Conservation (phyloP, 30 jellyfish, hydroid and myxozoan species). For the Hydractinia echinata region DNA sequence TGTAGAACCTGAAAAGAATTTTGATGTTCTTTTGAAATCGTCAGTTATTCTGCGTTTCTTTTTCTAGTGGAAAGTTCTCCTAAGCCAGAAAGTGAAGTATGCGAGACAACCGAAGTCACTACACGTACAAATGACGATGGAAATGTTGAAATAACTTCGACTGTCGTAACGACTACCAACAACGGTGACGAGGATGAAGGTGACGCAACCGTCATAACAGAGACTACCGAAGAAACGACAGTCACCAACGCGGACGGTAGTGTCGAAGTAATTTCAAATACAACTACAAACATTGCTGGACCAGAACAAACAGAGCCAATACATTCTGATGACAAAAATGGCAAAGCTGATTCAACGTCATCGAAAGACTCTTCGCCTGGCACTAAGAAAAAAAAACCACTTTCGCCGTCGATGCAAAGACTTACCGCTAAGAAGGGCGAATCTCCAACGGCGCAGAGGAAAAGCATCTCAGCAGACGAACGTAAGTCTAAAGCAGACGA, state of each 20-base stretch:
- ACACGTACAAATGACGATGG: too few relatives aligned
- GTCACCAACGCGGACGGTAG: slow-evolving; percentile 1
- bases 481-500: slow-evolving; percentile 29
- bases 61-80: too few relatives aligned
- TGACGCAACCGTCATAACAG: too few relatives aligned
- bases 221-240: neutral
- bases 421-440: slow-evolving; percentile 29
- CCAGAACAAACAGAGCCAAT: neutral
- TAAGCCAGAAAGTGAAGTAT: too few relatives aligned
- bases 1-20: too few relatives aligned
- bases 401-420: slow-evolving; percentile 34
- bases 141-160: too few relatives aligned
- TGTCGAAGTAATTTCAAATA: slow-evolving; percentile 6
- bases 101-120: too few relatives aligned
- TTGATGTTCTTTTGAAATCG: too few relatives aligned
- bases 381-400: slow-evolving; percentile 22
- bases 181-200: too few relatives aligned
- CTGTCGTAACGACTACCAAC: too few relatives aligned
- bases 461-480: slow-evolving; percentile 15
- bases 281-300: neutral
- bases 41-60: too few relatives aligned
- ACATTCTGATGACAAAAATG: neutral
- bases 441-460: slow-evolving; percentile 14
- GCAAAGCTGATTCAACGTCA: neutral
- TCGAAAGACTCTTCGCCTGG: neutral